phyloP scores from a whole-genome alignment of 1,140 invertebrate genomes.

The Aphaenogaster floridana region DNA sequence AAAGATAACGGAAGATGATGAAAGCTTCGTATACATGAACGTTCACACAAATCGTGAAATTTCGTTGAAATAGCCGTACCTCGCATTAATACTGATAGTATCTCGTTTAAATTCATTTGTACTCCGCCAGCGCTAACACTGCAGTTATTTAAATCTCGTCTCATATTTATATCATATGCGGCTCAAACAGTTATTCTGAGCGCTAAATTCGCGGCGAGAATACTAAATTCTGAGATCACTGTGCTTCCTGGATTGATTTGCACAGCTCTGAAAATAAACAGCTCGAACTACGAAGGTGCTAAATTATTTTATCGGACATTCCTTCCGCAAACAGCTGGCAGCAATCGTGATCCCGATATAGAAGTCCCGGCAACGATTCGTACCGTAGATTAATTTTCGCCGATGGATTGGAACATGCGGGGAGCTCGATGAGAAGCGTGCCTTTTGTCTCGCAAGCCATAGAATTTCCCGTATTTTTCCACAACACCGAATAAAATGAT shows the following conservation, averaged over 20 bases:
- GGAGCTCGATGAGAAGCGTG: constrained; percentile 14
- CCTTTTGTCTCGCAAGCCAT: constrained; percentile 25
- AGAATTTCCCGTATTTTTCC: constrained; percentile 33
- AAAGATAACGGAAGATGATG: background rate
- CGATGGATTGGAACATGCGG: constrained; percentile 20
- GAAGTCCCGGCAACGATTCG: constrained; percentile 5
- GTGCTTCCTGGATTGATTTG: constrained; percentile 3
- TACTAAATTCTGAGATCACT: background rate
- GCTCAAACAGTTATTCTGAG: background rate
- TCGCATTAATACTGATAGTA: background rate
- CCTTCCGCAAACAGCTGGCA: constrained; percentile 25
- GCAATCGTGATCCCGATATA: constrained; percentile 3
- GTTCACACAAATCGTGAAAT: constrained; percentile 4
- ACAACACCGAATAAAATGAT: constrained; percentile 34
- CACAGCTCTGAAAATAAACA: background rate
- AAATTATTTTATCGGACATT: constrained; percentile 33
- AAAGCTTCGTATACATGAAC: background rate
- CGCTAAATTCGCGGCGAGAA: constrained; percentile 1
- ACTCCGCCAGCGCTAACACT: background rate
- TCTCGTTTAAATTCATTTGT: constrained; percentile 39
- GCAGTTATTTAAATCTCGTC: constrained; percentile 18
- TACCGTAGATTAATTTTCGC: constrained; percentile 38
- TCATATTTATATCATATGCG: constrained; percentile 1
- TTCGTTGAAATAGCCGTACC: background rate
- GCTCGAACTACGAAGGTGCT: background rate